phyloP scores from a whole-genome alignment of 1,140 invertebrate genomes.

The Hermetia illucens region DNA sequence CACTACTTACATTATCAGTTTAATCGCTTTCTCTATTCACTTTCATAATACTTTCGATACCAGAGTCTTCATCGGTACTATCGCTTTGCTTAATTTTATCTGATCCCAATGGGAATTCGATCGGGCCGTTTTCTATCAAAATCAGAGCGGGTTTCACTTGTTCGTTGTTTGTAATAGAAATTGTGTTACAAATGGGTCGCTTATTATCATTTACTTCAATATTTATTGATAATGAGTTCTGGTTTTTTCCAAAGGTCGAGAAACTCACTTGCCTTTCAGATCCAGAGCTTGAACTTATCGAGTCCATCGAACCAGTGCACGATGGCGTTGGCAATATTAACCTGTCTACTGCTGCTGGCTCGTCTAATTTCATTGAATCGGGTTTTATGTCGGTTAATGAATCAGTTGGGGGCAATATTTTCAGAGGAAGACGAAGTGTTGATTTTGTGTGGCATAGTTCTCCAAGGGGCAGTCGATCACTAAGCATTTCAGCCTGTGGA shows the following conservation, averaged over 20 bases:
- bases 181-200: too few relatives aligned
- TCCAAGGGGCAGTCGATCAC: background rate
- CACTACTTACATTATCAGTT: background rate
- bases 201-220: conserved; percentile 1
- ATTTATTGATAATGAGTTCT: background rate
- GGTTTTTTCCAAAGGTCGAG: conserved; percentile 6
- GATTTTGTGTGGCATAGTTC: conserved; percentile 4
- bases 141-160: background rate
- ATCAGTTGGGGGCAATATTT: background rate
- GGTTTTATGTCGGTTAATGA: too few relatives aligned
- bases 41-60: conserved; percentile 7
- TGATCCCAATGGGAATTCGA: background rate
- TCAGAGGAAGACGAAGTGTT: background rate
- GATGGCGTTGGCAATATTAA: conserved; percentile 2
- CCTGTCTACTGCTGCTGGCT: too few relatives aligned
- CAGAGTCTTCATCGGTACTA: conserved; percentile 7
- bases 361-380: too few relatives aligned
- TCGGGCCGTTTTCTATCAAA: background rate
- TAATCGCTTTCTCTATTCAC: background rate
- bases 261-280: background rate
- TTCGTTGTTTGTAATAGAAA: background rate
- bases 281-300: conserved; percentile 1
- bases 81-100: conserved; percentile 4
- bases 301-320: conserved; percentile 8
- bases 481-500: background rate